Evolutionary conservation across 2,888 invertebrate species (phyloP), one percentile per base, ranked within the genome.

Genomic region (Vanessa cardui): DNA sequence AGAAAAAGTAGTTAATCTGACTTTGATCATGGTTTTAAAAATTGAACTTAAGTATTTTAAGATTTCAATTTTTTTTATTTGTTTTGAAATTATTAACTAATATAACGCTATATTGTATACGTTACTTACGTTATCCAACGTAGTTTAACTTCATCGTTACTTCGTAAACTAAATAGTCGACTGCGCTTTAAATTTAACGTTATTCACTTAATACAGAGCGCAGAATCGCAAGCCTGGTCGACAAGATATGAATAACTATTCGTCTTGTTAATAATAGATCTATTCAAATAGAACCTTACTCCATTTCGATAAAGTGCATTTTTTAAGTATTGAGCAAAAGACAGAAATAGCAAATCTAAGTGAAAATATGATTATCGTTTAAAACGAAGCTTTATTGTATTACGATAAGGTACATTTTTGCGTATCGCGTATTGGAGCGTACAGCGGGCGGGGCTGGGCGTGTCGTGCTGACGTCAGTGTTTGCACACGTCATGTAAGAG

Each of bases 371-470:
- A 18, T 16, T 59, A 16, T 1, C 33, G n/a, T 20, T 45, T 18
- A 49, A 64, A 59, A 16, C 20, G 6, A 20, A 8, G 20, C 63
- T 46, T 16, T 70, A 63, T 31, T 0, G 0, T 1, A 6, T 46
- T 0, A 21, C 0, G 0, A 54, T 73, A 74, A 33, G 46, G 67
- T 59, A 54, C 47, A 58, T 61, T 71, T 67, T 69, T 9, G 62
- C 15, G 39, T 66, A 61, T 62, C 66, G 62, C 62, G 74, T 73
- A 77, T 73, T 77, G 74, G 74, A 69, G 76, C 74, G 83, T 76
- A 80, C 80, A 77, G 81, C 82, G 82, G 90, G 88, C 89, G 88
- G 85, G 84, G 78, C 83, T 84, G 88, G 89, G 90, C 89, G 89
- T 84, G 87, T 86, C 87, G 54, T 75, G 73, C 77, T 84, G 85